Percentiles rank a stretch among this genome's conserved stretches.
Evolutionary conservation across 2,113 vertebrate genomes (phyloP).

Genomic region (Labeo rohita): DNA sequence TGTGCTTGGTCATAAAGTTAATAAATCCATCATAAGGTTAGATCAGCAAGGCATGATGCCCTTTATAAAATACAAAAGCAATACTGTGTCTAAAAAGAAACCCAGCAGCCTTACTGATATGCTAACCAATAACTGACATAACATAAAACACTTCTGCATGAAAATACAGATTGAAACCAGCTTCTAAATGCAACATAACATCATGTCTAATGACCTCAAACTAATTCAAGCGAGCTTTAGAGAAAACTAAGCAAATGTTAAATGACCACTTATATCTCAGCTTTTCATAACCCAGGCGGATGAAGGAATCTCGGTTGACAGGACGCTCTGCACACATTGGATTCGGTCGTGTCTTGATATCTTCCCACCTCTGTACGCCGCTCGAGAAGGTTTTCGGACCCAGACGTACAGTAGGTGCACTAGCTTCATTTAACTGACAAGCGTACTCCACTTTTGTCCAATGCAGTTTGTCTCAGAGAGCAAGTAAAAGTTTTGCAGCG

Average conservation of each 20-base stretch:
- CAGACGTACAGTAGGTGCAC: neutral
- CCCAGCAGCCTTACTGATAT: neutral
- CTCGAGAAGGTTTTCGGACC: neutral
- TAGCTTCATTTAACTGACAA: slow-evolving; percentile 9
- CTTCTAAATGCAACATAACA: neutral
- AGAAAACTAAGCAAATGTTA: neutral
- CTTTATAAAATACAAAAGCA: neutral
- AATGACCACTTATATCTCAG: neutral
- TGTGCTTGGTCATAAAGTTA: neutral
- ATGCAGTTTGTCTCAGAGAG: neutral
- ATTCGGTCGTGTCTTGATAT: neutral
- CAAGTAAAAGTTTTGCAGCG: neutral
- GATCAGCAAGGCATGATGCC: neutral
- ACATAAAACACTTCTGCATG: neutral
- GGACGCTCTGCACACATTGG: neutral
- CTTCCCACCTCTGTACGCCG: neutral
- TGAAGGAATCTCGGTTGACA: neutral
- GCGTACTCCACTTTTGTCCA: neutral
- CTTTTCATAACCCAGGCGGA: neutral
- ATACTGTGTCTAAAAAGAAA: neutral
- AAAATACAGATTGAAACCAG: neutral
- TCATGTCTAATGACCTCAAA: neutral
- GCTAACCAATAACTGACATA: neutral
- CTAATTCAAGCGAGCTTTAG: neutral
- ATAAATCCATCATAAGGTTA: too few species aligned